phyloP scores from a whole-genome alignment of 2,113 vertebrate genomes.

The Chionomys nivalis region DNA sequence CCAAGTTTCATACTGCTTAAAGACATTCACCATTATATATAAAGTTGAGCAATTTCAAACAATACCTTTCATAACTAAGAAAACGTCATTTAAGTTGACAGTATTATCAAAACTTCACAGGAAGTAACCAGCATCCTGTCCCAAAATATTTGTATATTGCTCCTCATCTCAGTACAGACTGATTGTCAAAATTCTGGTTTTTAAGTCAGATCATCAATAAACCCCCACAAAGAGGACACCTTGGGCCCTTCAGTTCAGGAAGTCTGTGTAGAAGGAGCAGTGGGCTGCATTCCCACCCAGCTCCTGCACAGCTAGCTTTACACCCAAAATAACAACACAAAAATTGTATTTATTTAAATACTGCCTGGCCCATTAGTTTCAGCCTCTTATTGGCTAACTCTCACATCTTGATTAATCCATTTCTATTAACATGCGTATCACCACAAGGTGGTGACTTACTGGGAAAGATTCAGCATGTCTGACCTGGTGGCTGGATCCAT shows the following conservation, averaged over 20 bases:
- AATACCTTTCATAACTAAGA: constrained; percentile 39
- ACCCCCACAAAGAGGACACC: background rate
- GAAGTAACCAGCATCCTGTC: background rate
- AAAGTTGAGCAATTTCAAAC: constrained; percentile 42
- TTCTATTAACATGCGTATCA: too few relatives aligned
- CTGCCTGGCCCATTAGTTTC: too few relatives aligned
- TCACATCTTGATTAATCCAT: too few relatives aligned
- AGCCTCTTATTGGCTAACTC: too few relatives aligned
- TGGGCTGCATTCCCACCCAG: too few relatives aligned
- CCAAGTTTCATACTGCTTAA: background rate
- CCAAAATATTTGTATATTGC: background rate
- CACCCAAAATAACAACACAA: too few relatives aligned
- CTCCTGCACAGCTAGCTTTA: too few relatives aligned
- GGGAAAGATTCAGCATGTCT: too few relatives aligned
- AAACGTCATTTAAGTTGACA: background rate
- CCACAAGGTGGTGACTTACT: too few relatives aligned
- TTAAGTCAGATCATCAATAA: background rate
- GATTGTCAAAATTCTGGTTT: background rate
- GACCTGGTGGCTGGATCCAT: too few relatives aligned
- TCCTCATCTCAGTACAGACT: background rate
- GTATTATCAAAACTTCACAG: constrained; percentile 14
- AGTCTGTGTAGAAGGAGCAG: too few relatives aligned
- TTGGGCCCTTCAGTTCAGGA: background rate
- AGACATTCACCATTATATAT: constrained; percentile 30
- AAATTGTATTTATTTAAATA: too few relatives aligned